Conservation (phyloP, 2,113 vertebrate genomes). For the Rhinichthys klamathensis region DNA sequence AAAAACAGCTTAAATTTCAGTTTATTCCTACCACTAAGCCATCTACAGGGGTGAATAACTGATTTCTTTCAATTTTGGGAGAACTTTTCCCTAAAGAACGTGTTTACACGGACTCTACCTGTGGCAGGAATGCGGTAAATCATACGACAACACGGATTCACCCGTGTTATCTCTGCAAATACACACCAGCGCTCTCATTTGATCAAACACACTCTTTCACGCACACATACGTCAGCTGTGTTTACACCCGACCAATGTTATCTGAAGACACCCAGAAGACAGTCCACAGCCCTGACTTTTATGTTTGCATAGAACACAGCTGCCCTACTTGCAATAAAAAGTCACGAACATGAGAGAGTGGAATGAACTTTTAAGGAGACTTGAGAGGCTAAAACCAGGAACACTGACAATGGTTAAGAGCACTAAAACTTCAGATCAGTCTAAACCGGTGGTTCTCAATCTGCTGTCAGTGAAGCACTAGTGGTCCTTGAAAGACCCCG, state of each 20-base stretch:
- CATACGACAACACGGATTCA: conserved; percentile 54
- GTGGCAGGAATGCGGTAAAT: conserved; percentile 44
- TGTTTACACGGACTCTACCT: not conserved
- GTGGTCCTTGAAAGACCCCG: not conserved
- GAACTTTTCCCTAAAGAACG: not conserved
- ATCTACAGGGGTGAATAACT: not conserved
- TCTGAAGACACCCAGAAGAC: conserved; percentile 38
- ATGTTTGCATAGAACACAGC: conserved; percentile 28
- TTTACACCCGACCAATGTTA: conserved; percentile 43
- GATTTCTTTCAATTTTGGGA: not conserved
- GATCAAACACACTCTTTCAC: conserved; percentile 9
- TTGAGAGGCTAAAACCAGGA: conserved; percentile 1
- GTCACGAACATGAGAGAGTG: not conserved
- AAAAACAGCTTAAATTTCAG: not conserved
- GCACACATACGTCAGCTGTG: conserved; percentile 14
- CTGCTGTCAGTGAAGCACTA: not conserved
- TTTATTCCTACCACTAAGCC: not conserved
- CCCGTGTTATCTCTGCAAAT: conserved; percentile 55
- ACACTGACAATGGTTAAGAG: not conserved
- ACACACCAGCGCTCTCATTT: conserved; percentile 10
- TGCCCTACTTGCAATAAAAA: conserved; percentile 38
- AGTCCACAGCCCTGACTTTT: not conserved
- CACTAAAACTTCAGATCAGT: not conserved
- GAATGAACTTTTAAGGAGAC: conserved; percentile 16
- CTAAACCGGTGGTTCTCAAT: not conserved